These are phyloP conservation scores for Xylocopa sonorina DNA, from an alignment of 1,140 invertebrate genomes.

Conservation along the genomic window DNA sequence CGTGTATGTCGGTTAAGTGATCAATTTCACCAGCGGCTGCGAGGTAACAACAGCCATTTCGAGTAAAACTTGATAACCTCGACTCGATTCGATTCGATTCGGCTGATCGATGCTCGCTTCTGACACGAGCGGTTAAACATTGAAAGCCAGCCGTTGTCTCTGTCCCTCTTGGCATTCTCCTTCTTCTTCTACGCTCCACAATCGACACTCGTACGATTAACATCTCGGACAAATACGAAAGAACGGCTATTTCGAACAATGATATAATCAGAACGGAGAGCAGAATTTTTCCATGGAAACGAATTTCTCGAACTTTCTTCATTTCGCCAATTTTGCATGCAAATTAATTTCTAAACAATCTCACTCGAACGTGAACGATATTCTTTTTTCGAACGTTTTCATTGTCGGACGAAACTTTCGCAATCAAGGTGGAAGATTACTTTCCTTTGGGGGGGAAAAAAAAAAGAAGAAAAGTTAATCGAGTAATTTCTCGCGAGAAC, in stretches of 20 bases:
- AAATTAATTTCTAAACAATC: too few relatives aligned
- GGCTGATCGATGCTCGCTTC: slow-evolving; percentile 31
- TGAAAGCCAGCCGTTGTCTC: neutral
- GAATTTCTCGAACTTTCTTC: too few relatives aligned
- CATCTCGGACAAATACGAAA: too few relatives aligned
- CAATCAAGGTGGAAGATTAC: neutral
- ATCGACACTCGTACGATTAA: neutral
- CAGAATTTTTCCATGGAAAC: too few relatives aligned
- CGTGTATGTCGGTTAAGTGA: neutral
- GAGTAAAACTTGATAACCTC: slow-evolving; percentile 56
- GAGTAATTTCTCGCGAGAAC: neutral
- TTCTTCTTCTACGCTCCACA: too few relatives aligned
- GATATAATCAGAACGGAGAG: neutral
- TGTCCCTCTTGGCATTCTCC: neutral
- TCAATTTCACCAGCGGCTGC: slow-evolving; percentile 2
- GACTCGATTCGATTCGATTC: slow-evolving; percentile 45
- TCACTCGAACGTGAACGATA: too few relatives aligned
- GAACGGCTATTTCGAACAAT: neutral
- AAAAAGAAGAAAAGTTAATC: too few relatives aligned
- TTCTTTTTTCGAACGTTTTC: neutral
- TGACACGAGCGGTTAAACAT: neutral
- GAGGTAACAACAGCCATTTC: slow-evolving; percentile 28
- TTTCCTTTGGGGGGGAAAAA: neutral
- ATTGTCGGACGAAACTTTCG: neutral
- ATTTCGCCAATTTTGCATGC: too few relatives aligned